Evolutionary conservation across 2,797 vertebrate species (phyloP).

Genomic region (Siniperca scherzeri): DNA sequence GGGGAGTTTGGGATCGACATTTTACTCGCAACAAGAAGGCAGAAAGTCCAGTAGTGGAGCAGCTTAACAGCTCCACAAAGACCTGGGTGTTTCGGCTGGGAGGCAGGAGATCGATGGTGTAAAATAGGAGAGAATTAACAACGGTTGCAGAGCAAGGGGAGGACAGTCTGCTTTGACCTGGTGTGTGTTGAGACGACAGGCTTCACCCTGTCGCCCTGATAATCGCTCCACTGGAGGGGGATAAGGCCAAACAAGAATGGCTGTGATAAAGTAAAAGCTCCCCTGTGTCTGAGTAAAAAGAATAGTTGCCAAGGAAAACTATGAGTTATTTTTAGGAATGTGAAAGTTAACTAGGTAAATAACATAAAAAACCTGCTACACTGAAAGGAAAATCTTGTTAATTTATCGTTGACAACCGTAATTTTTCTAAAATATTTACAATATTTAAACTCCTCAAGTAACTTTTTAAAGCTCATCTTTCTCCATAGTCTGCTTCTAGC

Average conservation of each 20-base stretch:
- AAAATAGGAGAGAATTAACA: slow-evolving; percentile 80
- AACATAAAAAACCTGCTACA: background rate
- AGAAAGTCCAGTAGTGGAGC: slow-evolving; percentile 65
- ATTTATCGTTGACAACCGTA: background rate
- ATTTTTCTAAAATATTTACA: background rate
- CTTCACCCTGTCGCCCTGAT: slow-evolving; percentile 63
- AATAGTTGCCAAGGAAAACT: slow-evolving; percentile 24
- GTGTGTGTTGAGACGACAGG: slow-evolving; percentile 63
- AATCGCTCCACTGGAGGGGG: slow-evolving; percentile 55
- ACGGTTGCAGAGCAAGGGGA: slow-evolving; percentile 68
- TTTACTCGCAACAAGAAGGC: slow-evolving; percentile 55
- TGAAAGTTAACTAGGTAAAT: slow-evolving; percentile 17
- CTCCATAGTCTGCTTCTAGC: slow-evolving; percentile 1
- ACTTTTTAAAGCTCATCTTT: slow-evolving; percentile 37
- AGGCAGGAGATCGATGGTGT: slow-evolving; percentile 82
- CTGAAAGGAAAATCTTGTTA: background rate
- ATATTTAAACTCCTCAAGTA: slow-evolving; percentile 11
- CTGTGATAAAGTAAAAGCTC: slow-evolving; percentile 58
- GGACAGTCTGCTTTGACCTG: slow-evolving; percentile 70
- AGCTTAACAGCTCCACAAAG: slow-evolving; percentile 79
- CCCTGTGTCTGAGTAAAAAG: slow-evolving; percentile 31
- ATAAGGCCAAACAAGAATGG: slow-evolving; percentile 50
- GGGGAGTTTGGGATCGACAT: slow-evolving; percentile 63
- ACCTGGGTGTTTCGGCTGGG: slow-evolving; percentile 64
- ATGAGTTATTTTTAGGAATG: slow-evolving; percentile 3